These are phyloP conservation scores for Noctua fimbriata DNA, from an alignment of 2,888 invertebrate species.

Conservation along the genomic window DNA sequence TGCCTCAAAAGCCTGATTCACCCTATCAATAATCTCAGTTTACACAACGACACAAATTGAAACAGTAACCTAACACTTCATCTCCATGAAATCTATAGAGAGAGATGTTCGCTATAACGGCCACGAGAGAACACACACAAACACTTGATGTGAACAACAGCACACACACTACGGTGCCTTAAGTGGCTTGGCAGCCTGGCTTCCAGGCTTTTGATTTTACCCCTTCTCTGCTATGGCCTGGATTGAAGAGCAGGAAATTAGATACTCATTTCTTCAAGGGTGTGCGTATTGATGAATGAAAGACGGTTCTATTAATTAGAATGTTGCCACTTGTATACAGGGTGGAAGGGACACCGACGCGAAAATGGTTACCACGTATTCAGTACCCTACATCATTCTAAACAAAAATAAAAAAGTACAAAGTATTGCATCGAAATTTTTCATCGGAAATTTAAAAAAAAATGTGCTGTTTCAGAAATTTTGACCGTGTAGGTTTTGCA, in stretches of 20 bases:
- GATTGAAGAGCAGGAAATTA: conserved; percentile 38
- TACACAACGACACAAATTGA: conserved; percentile 24
- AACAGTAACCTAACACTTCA: conserved; percentile 27
- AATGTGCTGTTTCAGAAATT: too few relatives aligned
- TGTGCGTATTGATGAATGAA: neutral
- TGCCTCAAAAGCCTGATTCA: neutral
- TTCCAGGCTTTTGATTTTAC: conserved; percentile 37
- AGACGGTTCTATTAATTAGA: conserved; percentile 17
- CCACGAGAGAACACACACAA: conserved; percentile 43
- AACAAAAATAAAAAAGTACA: too few relatives aligned
- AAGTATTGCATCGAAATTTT: too few relatives aligned
- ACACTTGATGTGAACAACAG: conserved; percentile 45
- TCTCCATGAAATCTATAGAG: conserved; percentile 21
- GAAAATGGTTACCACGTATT: too few relatives aligned
- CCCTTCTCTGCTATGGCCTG: neutral
- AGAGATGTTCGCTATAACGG: conserved; percentile 20
- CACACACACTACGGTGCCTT: conserved; percentile 27
- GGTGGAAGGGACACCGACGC: too few relatives aligned
- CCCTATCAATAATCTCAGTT: neutral
- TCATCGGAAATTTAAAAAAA: too few relatives aligned
- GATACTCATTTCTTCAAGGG: conserved; percentile 16
- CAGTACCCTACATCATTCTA: too few relatives aligned
- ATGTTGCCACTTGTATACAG: neutral
- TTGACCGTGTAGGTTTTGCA: too few relatives aligned
- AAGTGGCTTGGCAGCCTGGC: conserved; percentile 38